Conservation (phyloP, 2,888 invertebrate species). For the Labia minor region DNA sequence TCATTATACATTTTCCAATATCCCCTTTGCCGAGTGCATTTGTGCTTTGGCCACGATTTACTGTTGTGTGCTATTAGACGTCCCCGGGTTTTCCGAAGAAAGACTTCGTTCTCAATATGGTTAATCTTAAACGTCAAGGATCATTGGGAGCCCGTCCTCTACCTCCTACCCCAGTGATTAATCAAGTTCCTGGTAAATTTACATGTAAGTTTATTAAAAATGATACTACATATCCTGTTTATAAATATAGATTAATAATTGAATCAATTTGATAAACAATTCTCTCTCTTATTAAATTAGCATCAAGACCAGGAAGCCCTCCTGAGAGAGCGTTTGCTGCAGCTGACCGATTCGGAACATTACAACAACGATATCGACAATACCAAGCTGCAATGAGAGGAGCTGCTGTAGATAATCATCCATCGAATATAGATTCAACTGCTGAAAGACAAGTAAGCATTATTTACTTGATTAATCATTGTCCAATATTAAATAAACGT, state of each 20-base stretch:
- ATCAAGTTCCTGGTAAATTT: constrained; percentile 24
- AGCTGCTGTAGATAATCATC: constrained; percentile 26
- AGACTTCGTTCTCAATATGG: constrained; percentile 36
- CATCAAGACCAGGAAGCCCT: background rate
- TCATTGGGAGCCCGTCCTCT: constrained; percentile 41
- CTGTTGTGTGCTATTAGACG: constrained; percentile 21
- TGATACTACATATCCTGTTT: too few relatives aligned
- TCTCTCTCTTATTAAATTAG: background rate
- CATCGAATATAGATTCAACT: constrained; percentile 23
- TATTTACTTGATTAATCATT: too few relatives aligned
- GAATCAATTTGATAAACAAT: too few relatives aligned
- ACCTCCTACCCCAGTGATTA: constrained; percentile 39
- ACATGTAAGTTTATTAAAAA: background rate
- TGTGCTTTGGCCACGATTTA: constrained; percentile 27
- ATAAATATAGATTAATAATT: too few relatives aligned
- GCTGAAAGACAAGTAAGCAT: background rate
- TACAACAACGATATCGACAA: constrained; percentile 47
- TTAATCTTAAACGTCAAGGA: constrained; percentile 35
- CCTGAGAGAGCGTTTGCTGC: constrained; percentile 13
- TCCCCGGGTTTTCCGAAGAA: constrained; percentile 29
- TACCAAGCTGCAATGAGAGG: constrained; percentile 44
- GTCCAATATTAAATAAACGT: too few relatives aligned
- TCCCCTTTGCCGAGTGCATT: constrained; percentile 13
- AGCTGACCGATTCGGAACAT: constrained; percentile 26
- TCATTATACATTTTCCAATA: background rate